Base-by-base conservation (phyloP, 2,888 invertebrate genomes). In the Cephus rjabovi region DNA sequence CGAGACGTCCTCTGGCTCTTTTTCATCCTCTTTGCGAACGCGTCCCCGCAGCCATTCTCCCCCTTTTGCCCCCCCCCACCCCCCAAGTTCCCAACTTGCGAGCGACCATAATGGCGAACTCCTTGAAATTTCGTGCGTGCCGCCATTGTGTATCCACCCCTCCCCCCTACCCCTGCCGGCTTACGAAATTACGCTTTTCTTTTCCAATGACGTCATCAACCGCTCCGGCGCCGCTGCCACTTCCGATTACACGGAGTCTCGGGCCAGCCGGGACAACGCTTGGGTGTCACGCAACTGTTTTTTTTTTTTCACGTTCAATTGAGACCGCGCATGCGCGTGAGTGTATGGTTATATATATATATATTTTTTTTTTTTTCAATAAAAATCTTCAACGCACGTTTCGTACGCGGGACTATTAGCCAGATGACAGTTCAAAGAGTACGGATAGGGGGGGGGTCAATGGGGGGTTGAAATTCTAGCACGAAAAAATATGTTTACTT, bases 41-140 rank as follows among this genome's bases (percentile, higher is more conserved):
- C 35, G 37, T 37, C 4, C 6, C 40, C 15, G 40, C 40, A 23
- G 23, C 9, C 23, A 56, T 9, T 56, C 9, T 56, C 56, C 56
- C 56, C 23, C 33, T 33, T 56, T 56, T 9, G 9, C 23, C 23
- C 56, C 6, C 6, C 56, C 56, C 30, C 30, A 0, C 30, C 30
- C 30, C 30, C 1, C 30, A 1, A 12, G 56, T 23, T 9, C 23
- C 23, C 23, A 9, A 9, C 56, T 56, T 23, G 23, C 71, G 76
- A 73, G 73, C 73, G 68, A 78, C 77, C 37, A 75, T 87, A 87
- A 88, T 85, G 83, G 84, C 83, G 80, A 87, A 88, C 84, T 89
- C 89, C 89, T 87, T 86, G 86, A 86, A 86, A 88, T 87, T 87
- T 81, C 83, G 82, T 82, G 81, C 79, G 85, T 84, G 79, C 81